Percentiles rank a stretch among this genome's conserved stretches.
These are phyloP conservation scores for Halocaridina rubra DNA, from an alignment of 2,888 invertebrate species.

Conservation along the genomic window DNA sequence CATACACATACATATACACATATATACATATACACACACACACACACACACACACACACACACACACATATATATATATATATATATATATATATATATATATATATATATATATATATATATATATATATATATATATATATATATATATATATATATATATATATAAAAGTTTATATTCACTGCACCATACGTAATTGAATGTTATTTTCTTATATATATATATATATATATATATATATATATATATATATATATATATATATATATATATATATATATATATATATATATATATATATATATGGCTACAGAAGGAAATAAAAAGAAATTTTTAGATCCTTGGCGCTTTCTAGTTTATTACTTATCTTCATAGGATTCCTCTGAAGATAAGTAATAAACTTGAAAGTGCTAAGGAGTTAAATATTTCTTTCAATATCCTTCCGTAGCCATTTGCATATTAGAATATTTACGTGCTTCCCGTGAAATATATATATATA, in stretches of 20 bases:
- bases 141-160: neutral
- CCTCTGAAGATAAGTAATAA: too few species aligned
- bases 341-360: too few species aligned
- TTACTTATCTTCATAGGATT: too few species aligned
- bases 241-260: constrained; percentile 25
- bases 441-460: neutral
- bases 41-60: constrained; percentile 27
- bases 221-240: constrained; percentile 24
- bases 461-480: neutral
- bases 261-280: constrained; percentile 32
- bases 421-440: too few species aligned
- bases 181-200: too few species aligned
- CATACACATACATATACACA: constrained; percentile 9
- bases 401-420: too few species aligned
- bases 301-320: too few species aligned
- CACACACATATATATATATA: constrained; percentile 39
- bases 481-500: neutral
- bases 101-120: constrained; percentile 34
- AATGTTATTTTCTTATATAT: too few species aligned
- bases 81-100: constrained; percentile 35
- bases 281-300: constrained; percentile 14
- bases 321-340: too few species aligned
- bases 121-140: neutral
- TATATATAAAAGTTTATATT: constrained; percentile 1
- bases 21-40: neutral